phyloP scores from a whole-genome alignment of 2,888 invertebrate species.

The Drosophila buzzatii region DNA sequence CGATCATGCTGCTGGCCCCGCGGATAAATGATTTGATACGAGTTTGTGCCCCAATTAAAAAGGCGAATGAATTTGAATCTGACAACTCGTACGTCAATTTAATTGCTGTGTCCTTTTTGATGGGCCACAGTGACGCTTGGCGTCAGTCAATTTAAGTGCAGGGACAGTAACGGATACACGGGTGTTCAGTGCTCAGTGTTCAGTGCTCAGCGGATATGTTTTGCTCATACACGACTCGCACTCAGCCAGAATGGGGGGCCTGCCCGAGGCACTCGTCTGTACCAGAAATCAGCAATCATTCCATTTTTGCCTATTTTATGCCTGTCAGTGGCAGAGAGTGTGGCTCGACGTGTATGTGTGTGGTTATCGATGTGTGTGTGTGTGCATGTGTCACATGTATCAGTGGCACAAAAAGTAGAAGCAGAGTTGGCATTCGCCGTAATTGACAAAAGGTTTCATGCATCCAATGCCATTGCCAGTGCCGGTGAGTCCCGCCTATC shows the following conservation, averaged over 20 bases:
- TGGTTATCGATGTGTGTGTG: background rate
- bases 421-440: constrained; percentile 47
- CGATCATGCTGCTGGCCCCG: background rate
- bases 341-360: background rate
- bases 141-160: constrained; percentile 34
- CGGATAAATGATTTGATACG: constrained; percentile 43
- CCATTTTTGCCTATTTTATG: constrained; percentile 70
- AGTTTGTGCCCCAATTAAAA: constrained; percentile 73
- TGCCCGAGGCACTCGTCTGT: constrained; percentile 32
- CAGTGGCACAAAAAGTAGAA: constrained; percentile 50
- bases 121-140: constrained; percentile 35
- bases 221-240: constrained; percentile 24
- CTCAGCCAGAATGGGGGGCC: constrained; percentile 2
- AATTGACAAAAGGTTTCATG: constrained; percentile 82
- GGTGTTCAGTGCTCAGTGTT: too few species aligned
- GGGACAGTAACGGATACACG: background rate
- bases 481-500: constrained; percentile 31
- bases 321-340: constrained; percentile 39
- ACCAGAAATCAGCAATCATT: constrained; percentile 81
- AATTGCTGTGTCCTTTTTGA: constrained; percentile 69
- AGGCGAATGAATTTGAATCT: constrained; percentile 73
- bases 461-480: constrained; percentile 63
- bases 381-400: constrained; percentile 19
- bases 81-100: constrained; percentile 75
- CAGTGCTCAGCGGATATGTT: constrained; percentile 17